Conservation (phyloP, 2,113 vertebrate genomes). For the Rutilus rutilus region DNA sequence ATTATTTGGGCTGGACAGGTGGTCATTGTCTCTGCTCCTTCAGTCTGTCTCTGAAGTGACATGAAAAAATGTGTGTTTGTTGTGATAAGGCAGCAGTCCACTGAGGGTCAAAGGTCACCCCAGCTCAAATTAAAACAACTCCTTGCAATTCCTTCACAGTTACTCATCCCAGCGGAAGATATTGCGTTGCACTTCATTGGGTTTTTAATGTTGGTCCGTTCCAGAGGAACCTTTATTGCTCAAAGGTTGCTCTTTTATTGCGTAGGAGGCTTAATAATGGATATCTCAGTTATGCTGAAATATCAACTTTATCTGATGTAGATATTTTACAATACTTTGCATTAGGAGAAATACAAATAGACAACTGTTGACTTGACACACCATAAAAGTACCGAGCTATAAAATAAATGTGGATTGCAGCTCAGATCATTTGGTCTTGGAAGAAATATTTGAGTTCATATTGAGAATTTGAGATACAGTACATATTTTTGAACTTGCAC, state of each 20-base stretch:
- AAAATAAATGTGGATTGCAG: not conserved
- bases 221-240: not conserved
- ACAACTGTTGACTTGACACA: too few relatives aligned
- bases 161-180: not conserved
- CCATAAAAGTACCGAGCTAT: not conserved
- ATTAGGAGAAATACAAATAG: not conserved
- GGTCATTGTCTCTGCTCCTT: constrained; percentile 43
- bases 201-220: constrained; percentile 35
- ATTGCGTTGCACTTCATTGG: constrained; percentile 29
- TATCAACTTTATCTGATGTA: not conserved
- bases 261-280: not conserved
- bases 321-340: not conserved
- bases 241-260: not conserved
- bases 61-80: constrained; percentile 69
- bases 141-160: constrained; percentile 6
- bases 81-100: constrained; percentile 61
- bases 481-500: not conserved
- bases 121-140: constrained; percentile 57
- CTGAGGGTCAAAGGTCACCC: constrained; percentile 62
- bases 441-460: not conserved
- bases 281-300: not conserved
- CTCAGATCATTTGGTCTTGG: not conserved
- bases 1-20: constrained; percentile 49
- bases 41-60: constrained; percentile 55
- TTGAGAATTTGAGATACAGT: not conserved